Conservation (phyloP, 2,888 invertebrate species). For the Philereme transversata region DNA sequence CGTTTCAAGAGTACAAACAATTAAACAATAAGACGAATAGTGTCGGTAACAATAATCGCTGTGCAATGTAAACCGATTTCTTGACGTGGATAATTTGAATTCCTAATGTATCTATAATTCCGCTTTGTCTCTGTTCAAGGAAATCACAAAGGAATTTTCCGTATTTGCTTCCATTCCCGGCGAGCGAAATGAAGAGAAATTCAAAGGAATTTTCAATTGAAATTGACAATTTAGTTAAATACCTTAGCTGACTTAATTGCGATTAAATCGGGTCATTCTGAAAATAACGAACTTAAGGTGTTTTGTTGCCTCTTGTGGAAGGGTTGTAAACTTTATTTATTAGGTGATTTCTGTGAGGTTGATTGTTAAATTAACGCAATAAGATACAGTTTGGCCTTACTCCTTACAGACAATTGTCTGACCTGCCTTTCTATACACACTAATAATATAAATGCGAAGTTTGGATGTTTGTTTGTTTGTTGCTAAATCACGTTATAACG, state of each 20-base stretch:
- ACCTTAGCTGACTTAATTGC: conserved; percentile 50
- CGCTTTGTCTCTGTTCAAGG: conserved; percentile 46
- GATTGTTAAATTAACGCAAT: conserved; percentile 16
- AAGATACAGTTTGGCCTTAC: neutral
- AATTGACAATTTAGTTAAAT: conserved; percentile 56
- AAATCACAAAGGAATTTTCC: conserved; percentile 48
- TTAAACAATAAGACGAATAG: too few species aligned
- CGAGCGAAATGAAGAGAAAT: conserved; percentile 50
- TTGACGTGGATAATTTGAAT: conserved; percentile 48
- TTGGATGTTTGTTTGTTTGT: too few species aligned
- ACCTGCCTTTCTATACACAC: too few species aligned
- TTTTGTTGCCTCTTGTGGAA: conserved; percentile 35
- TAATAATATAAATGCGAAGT: too few species aligned
- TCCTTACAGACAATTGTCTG: neutral
- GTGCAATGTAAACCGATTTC: conserved; percentile 16
- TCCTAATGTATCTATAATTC: conserved; percentile 50
- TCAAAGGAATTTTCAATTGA: conserved; percentile 55
- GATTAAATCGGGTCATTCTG: conserved; percentile 46
- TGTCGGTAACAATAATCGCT: neutral
- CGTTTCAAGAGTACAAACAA: too few species aligned
- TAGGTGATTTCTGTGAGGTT: conserved; percentile 13
- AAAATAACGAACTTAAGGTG: conserved; percentile 34
- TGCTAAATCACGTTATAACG: too few species aligned
- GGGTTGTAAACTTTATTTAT: conserved; percentile 26
- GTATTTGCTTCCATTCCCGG: conserved; percentile 49